These are phyloP conservation scores for Myiopsitta monachus DNA, from an alignment of 2,113 vertebrate species.

Conservation along the genomic window DNA sequence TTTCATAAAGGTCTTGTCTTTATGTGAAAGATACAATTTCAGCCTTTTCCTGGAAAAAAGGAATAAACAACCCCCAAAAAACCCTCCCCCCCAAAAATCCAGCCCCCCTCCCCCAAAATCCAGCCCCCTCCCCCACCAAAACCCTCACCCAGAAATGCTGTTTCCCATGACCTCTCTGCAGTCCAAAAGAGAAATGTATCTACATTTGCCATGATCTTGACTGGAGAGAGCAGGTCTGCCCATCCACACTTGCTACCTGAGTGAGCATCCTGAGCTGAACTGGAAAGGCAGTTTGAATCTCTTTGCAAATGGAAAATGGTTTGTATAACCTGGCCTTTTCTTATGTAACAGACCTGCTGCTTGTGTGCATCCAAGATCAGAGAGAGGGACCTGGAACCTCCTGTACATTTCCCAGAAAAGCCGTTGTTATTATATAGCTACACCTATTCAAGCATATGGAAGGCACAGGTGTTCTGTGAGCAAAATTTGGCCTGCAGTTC, in stretches of 20 bases:
- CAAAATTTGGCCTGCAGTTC: slow-evolving; percentile 14
- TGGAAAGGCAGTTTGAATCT: background rate
- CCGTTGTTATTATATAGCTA: background rate
- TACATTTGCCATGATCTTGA: background rate
- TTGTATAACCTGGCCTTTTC: slow-evolving; percentile 18
- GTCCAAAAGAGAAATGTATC: background rate
- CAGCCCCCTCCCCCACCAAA: too few species aligned
- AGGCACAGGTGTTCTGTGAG: slow-evolving; percentile 31
- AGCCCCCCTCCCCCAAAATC: too few species aligned
- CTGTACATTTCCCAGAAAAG: background rate
- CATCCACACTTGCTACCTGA: background rate
- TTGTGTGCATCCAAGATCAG: background rate
- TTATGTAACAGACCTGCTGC: slow-evolving; percentile 23
- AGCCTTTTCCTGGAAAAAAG: background rate
- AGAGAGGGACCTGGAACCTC: background rate
- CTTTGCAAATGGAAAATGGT: background rate
- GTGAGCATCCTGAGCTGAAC: background rate
- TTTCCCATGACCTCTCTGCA: background rate
- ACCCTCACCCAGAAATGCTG: background rate
- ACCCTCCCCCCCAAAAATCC: too few species aligned
- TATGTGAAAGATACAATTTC: background rate
- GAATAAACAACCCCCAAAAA: too few species aligned
- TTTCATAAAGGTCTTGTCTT: background rate
- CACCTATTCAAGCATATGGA: slow-evolving; percentile 48
- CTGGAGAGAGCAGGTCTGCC: background rate